phyloP scores from a whole-genome alignment of 2,113 vertebrate genomes.

The Callorhinus ursinus region DNA sequence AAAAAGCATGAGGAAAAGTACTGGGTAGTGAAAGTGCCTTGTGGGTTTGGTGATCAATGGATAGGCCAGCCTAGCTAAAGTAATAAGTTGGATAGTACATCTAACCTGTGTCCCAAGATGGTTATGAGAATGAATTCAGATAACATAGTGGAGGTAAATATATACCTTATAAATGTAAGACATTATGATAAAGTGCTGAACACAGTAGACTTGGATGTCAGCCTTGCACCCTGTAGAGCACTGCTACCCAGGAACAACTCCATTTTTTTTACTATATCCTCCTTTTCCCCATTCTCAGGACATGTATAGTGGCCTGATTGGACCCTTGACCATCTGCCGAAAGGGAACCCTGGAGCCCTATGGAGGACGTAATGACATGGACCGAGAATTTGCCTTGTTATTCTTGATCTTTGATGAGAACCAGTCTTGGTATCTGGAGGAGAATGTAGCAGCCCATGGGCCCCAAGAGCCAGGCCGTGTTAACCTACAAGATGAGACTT shows the following conservation, averaged over 20 bases:
- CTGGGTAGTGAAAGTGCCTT: not conserved
- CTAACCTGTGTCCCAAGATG: not conserved
- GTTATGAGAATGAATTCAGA: not conserved
- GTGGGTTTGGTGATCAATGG: constrained; percentile 4
- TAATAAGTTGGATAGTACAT: not conserved
- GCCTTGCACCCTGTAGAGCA: not conserved
- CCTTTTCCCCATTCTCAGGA: constrained; percentile 77
- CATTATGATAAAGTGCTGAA: not conserved
- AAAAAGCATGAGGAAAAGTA: not conserved
- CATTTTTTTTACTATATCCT: not conserved
- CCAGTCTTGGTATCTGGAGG: constrained; percentile 88
- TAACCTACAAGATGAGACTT: constrained; percentile 79
- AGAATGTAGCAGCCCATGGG: constrained; percentile 82
- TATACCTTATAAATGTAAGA: not conserved
- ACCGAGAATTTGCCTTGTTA: constrained; percentile 87
- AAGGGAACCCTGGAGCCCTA: constrained; percentile 76
- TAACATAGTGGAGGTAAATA: not conserved
- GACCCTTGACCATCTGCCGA: constrained; percentile 85
- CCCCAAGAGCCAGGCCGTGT: constrained; percentile 29
- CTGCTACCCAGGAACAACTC: not conserved
- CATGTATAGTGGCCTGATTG: constrained; percentile 86
- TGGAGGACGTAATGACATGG: constrained; percentile 81
- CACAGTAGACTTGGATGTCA: not conserved
- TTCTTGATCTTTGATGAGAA: constrained; percentile 90
- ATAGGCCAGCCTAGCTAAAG: constrained; percentile 2